Conservation (phyloP, 2,113 vertebrate species). For the Ploceus nigricollis region DNA sequence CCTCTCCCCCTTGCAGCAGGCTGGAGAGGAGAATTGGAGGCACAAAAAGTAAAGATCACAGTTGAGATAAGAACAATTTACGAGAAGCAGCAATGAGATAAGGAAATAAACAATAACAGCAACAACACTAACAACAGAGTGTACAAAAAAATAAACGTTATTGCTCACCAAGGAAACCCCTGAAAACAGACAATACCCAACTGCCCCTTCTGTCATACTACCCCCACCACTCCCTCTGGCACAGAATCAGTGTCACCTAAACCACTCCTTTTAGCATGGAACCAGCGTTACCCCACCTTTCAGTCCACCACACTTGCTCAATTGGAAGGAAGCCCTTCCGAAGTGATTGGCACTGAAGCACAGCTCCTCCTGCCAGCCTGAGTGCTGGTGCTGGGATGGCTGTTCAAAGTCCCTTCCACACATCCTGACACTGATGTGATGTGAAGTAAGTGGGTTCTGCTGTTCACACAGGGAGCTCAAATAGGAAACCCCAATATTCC, state of each 20-base stretch:
- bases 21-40: not conserved
- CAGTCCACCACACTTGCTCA: accelerated
- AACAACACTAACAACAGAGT: not conserved
- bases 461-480: not conserved
- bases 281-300: accelerated
- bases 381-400: not conserved
- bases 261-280: not conserved
- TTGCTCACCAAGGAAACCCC: not conserved
- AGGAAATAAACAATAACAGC: not conserved
- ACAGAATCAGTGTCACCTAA: accelerated
- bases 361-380: not conserved
- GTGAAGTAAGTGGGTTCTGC: not conserved
- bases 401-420: not conserved
- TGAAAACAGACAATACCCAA: not conserved
- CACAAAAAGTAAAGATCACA: not conserved
- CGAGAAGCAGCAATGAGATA: not conserved
- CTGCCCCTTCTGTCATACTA: not conserved
- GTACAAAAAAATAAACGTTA: no score
- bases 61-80: not conserved
- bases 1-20: not conserved
- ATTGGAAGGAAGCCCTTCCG: not conserved
- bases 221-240: not conserved
- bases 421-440: not conserved
- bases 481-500: not conserved
- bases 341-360: not conserved